Percentiles rank a stretch among this genome's conserved stretches.
Conservation (phyloP, 2,888 invertebrate species). For the Nezara viridula region DNA sequence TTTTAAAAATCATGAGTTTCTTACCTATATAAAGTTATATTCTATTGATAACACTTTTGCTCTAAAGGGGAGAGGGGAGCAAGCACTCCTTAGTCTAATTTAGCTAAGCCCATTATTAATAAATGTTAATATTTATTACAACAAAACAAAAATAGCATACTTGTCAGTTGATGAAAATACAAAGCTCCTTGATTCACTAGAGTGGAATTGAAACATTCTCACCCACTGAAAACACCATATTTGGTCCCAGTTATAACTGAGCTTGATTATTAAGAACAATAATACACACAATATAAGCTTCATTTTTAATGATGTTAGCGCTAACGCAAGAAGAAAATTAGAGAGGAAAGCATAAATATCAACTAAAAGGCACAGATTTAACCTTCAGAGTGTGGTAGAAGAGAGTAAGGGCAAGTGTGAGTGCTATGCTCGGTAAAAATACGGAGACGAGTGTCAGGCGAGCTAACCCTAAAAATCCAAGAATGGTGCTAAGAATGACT, state of each 20-base stretch:
- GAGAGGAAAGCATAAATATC: not conserved
- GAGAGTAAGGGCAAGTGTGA: constrained; percentile 81
- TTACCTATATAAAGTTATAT: constrained; percentile 51
- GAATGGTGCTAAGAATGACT: constrained; percentile 79
- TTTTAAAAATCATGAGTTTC: constrained; percentile 5
- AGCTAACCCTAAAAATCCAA: constrained; percentile 81
- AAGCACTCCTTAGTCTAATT: not conserved
- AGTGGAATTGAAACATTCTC: constrained; percentile 1
- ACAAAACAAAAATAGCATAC: constrained; percentile 14
- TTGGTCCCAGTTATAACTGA: not conserved
- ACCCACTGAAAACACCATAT: constrained; percentile 22
- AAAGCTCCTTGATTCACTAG: constrained; percentile 2
- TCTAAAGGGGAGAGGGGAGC: not conserved
- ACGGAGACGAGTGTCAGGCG: constrained; percentile 83
- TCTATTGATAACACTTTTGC: not conserved
- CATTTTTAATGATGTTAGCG: not conserved
- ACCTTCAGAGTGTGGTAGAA: constrained; percentile 90
- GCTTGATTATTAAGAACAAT: not conserved
- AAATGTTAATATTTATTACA: not conserved
- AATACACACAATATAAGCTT: not conserved
- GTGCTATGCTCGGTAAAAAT: constrained; percentile 80
- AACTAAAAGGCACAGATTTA: constrained; percentile 66
- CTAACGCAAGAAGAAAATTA: not conserved
- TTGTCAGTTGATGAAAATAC: not conserved
- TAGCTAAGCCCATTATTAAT: not conserved